Base-by-base conservation (phyloP, 1,140 invertebrate species). In the Zaprionus ghesquierei region DNA sequence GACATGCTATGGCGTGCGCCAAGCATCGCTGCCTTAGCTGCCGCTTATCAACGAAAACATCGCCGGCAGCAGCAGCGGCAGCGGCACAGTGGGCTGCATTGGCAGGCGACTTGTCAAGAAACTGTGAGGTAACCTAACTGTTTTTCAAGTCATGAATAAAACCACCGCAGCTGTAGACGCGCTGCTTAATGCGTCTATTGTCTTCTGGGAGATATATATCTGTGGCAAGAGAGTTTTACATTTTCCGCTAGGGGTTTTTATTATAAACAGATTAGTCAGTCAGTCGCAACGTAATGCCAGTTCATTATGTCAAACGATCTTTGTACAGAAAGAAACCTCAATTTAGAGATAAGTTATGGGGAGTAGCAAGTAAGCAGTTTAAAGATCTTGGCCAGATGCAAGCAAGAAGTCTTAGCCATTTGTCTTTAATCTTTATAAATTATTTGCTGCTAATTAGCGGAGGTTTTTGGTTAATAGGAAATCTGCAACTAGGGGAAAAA, bases 21-120 rank as follows among this genome's bases (percentile, higher is more conserved):
- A 85, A 81, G 74, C 81, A 77, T 70, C 74, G 77, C 78, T 81
- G 69, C 49, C 77, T 81, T 65, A n/a, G n/a, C 35, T n/a, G 80
- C 77, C 79, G 18, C 41, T 85, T 80, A 85, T 66, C 78, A 86
- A 71, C 9, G 50, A 29, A 78, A 86, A 78, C 75, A 78, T 63
- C 9, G 75, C 82, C 82, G 58, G 63, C 44, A 71, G 81, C 56
- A 53, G 9, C 55, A 41, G 81, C 56, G 59, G 9, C 55, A 41
- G 46, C 58, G 80, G 81, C 81, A 86, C 77, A 85, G 77, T 84
- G 81, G 77, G 65, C 55, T 62, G 58, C 53, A 69, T 60, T 56
- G 55, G 50, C 15, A 59, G 55, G 44, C 68, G 50, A 53, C 33
- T 18, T 23, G 54, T 56, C 46, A 29, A 56, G 61, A 23, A 56